Conservation (phyloP, 2,888 invertebrate species). For the Eupithecia exiguata region DNA sequence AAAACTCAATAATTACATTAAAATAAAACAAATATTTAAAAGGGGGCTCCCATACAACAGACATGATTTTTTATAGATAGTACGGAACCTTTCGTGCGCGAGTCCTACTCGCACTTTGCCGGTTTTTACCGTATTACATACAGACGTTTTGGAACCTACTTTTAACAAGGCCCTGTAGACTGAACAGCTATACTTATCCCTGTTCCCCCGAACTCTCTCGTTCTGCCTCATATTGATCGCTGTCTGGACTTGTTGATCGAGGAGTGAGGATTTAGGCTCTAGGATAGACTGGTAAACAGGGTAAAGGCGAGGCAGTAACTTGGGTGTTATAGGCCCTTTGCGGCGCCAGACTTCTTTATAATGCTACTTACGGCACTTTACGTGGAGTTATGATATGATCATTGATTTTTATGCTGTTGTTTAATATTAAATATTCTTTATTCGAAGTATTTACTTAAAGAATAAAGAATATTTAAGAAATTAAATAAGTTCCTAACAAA, state of each 20-base stretch:
- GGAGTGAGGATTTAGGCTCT: slow-evolving; percentile 60
- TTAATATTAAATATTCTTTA: too few species aligned
- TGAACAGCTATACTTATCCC: slow-evolving; percentile 55
- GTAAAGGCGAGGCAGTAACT: slow-evolving; percentile 22
- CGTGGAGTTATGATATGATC: background rate
- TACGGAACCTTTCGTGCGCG: too few species aligned
- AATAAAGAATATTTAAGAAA: too few species aligned
- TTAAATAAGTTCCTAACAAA: too few species aligned
- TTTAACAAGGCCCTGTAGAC: background rate
- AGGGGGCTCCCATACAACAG: too few species aligned
- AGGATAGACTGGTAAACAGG: slow-evolving; percentile 27
- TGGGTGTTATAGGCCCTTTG: slow-evolving; percentile 33
- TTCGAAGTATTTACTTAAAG: too few species aligned
- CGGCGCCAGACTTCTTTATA: slow-evolving; percentile 34
- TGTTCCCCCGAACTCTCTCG: slow-evolving; percentile 61
- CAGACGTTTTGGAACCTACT: background rate
- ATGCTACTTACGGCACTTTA: background rate
- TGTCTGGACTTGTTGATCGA: slow-evolving; percentile 82
- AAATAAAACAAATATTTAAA: too few species aligned
- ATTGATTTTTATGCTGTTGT: background rate
- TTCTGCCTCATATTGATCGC: slow-evolving; percentile 77
- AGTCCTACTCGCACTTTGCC: too few species aligned
- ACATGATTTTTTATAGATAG: too few species aligned
- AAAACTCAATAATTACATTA: too few species aligned
- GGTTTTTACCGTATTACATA: too few species aligned